A percentile compares a stretch with the other conserved stretches of the same genome.
Conservation (phyloP, 1,140 invertebrate genomes). For the Drosophila bifasciata region DNA sequence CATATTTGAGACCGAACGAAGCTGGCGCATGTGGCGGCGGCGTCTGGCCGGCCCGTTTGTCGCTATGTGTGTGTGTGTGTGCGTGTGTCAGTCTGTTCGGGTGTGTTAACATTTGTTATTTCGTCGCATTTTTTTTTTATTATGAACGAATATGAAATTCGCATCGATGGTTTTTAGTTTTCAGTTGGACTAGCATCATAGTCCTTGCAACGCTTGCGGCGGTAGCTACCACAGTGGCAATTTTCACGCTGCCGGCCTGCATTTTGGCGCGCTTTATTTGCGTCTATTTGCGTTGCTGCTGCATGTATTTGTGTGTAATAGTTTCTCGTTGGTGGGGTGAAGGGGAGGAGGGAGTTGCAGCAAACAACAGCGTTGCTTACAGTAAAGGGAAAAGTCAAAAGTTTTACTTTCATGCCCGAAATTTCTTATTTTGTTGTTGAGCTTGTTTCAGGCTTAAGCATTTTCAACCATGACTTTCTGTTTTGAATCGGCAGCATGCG, state of each 20-base stretch:
- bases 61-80: conserved; percentile 14
- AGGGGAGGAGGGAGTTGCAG: too few relatives aligned
- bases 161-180: conserved; percentile 7
- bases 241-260: conserved; percentile 2
- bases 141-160: too few relatives aligned
- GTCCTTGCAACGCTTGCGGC: not conserved
- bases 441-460: too few relatives aligned
- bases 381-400: not conserved
- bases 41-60: not conserved
- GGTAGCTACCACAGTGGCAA: conserved; percentile 6
- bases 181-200: conserved; percentile 33
- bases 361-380: not conserved
- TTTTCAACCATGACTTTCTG: too few relatives aligned
- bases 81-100: conserved; percentile 4
- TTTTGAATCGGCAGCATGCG: too few relatives aligned
- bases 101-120: not conserved
- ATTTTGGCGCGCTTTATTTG: conserved; percentile 55
- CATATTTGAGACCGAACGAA: conserved; percentile 49
- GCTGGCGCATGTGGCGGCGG: conserved; percentile 54
- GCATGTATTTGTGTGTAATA: not conserved
- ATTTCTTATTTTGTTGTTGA: too few relatives aligned
- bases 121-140: too few relatives aligned
- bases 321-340: too few relatives aligned
- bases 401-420: too few relatives aligned
- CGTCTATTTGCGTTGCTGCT: conserved; percentile 21